These are phyloP conservation scores for Baryphthengus martii DNA, from an alignment of 2,113 vertebrate genomes.

Conservation along the genomic window DNA sequence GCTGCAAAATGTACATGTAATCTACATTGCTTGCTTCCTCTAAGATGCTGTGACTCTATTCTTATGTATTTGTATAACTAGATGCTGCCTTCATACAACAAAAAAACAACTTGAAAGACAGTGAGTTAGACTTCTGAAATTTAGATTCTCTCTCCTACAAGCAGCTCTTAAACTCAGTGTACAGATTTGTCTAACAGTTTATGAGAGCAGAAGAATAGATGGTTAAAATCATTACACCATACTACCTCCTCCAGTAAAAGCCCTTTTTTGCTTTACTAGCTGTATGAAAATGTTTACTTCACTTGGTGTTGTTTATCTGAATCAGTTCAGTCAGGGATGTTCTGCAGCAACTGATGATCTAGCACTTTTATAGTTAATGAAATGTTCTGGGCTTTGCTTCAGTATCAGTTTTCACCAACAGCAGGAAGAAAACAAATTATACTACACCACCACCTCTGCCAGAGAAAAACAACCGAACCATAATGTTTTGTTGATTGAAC, in stretches of 20 bases:
- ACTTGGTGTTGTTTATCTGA: not conserved
- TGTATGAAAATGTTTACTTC: not conserved
- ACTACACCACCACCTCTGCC: not conserved
- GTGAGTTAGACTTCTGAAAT: not conserved
- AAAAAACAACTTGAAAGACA: not conserved
- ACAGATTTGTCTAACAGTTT: not conserved
- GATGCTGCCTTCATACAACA: not conserved
- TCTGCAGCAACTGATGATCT: not conserved
- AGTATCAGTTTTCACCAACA: not conserved
- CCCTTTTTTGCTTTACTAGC: not conserved
- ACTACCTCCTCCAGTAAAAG: not conserved
- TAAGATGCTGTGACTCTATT: not conserved
- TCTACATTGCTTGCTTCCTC: not conserved
- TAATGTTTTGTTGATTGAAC: not conserved
- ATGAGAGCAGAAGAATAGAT: not conserved
- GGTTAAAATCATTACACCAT: not conserved
- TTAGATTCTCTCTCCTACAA: not conserved
- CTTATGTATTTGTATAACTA: not conserved
- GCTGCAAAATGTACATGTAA: not conserved
- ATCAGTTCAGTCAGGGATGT: not conserved
- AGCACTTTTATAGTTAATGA: not conserved
- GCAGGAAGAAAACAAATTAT: fast-evolving
- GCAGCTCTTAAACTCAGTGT: not conserved
- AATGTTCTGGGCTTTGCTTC: not conserved
- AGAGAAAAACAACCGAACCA: not conserved